Conservation (phyloP, 2,113 vertebrate genomes). For the Saguinus midas region DNA sequence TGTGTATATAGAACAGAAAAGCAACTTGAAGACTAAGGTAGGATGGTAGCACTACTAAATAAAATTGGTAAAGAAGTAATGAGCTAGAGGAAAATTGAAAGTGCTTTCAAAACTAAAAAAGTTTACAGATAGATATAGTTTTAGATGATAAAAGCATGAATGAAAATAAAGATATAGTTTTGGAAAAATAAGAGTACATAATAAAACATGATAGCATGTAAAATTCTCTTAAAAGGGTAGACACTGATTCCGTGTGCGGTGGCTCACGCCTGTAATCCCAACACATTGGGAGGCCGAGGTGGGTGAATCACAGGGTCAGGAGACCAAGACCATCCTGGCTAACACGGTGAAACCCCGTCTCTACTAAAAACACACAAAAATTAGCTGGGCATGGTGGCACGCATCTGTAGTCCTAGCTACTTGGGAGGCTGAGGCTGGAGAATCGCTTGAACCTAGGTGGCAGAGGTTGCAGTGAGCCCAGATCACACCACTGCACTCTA, state of each 20-base stretch:
- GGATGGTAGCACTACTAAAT: background rate
- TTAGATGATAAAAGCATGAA: constrained; percentile 4
- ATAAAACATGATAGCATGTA: background rate
- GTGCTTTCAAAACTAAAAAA: constrained; percentile 1
- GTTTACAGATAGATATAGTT: background rate
- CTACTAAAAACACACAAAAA: too few species aligned
- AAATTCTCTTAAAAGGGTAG: background rate
- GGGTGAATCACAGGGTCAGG: too few species aligned
- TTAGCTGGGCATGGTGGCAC: too few species aligned
- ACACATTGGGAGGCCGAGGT: too few species aligned
- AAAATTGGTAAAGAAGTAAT: constrained; percentile 42
- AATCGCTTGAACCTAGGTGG: too few species aligned
- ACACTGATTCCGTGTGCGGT: background rate
- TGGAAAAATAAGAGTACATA: constrained; percentile 22
- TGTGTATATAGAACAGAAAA: background rate
- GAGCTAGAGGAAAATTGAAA: constrained; percentile 11
- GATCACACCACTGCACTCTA: too few species aligned
- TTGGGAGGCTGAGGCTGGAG: too few species aligned
- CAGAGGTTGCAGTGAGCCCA: too few species aligned
- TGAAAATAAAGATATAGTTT: constrained; percentile 12
- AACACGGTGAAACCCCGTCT: too few species aligned
- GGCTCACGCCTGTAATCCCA: too few species aligned
- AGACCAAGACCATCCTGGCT: too few species aligned
- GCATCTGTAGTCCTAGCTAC: too few species aligned
- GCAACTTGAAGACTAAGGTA: constrained; percentile 4